Percentiles rank a stretch among this genome's conserved stretches.
phyloP scores from a whole-genome alignment of 2,888 invertebrate species.

The Drosophila leonis region DNA sequence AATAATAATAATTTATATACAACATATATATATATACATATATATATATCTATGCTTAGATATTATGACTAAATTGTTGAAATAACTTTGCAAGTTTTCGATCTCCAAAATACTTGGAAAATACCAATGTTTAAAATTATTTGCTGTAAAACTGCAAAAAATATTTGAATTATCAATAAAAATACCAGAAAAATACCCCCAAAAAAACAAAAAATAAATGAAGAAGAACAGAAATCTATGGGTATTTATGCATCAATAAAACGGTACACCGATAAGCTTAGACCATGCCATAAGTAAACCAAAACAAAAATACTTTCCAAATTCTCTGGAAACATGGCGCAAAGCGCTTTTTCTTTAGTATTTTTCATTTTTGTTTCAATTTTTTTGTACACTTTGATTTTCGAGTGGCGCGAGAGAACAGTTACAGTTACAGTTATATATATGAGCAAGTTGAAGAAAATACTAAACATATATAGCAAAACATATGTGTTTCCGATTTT shows the following conservation, averaged over 20 bases:
- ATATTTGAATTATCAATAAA: slow-evolving; percentile 16
- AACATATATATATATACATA: slow-evolving; percentile 16
- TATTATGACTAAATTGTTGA: slow-evolving; percentile 32
- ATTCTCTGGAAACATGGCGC: slow-evolving; percentile 36
- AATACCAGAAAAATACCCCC: neutral
- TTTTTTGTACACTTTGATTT: slow-evolving; percentile 2
- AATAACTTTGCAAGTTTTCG: slow-evolving; percentile 35
- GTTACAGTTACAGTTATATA: too few relatives aligned
- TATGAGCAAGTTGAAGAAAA: slow-evolving; percentile 35
- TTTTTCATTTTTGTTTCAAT: neutral
- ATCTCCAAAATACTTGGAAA: slow-evolving; percentile 36
- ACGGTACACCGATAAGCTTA: slow-evolving; percentile 70
- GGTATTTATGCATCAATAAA: slow-evolving; percentile 56
- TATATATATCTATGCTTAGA: slow-evolving; percentile 28
- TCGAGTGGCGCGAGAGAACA: slow-evolving; percentile 20
- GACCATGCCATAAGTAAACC: slow-evolving; percentile 23
- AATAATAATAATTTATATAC: slow-evolving; percentile 9
- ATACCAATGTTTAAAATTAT: slow-evolving; percentile 22
- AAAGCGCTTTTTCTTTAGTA: slow-evolving; percentile 42
- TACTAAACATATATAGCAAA: slow-evolving; percentile 50
- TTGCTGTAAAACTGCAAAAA: slow-evolving; percentile 40
- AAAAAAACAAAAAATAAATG: neutral
- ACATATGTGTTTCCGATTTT: slow-evolving; percentile 75
- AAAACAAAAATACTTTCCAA: neutral
- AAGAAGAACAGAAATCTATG: slow-evolving; percentile 6